Evolutionary conservation across 2,797 vertebrate species (phyloP).

Genomic region (Semotilus atromaculatus): DNA sequence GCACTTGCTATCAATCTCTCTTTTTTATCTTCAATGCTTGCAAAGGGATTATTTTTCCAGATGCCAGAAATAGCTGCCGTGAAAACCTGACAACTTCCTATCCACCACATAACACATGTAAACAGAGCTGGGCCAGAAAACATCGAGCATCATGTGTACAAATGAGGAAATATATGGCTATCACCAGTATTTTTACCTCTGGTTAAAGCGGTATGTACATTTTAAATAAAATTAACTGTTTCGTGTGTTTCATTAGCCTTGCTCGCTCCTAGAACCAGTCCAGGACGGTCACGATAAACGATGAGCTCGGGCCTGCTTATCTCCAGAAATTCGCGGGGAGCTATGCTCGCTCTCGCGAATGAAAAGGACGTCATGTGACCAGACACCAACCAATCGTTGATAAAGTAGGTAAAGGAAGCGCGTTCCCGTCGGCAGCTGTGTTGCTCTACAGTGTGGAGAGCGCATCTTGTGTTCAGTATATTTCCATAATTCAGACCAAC

Average conservation of each 20-base stretch:
- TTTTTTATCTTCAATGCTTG: background rate
- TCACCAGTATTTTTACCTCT: too few relatives aligned
- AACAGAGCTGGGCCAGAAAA: background rate
- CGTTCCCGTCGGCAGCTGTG: conserved; percentile 80
- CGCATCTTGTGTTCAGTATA: conserved; percentile 58
- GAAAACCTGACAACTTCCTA: background rate
- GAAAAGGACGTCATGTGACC: conserved; percentile 75
- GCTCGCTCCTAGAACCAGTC: background rate
- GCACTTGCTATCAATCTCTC: background rate
- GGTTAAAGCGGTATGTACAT: background rate
- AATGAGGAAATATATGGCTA: background rate
- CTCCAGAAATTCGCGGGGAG: conserved; percentile 68
- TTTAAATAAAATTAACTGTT: background rate
- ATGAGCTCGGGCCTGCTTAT: conserved; percentile 67
- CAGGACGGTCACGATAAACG: background rate
- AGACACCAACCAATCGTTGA: conserved; percentile 70
- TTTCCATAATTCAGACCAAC: conserved; percentile 59
- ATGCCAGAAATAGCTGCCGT: background rate
- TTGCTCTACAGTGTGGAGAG: conserved; percentile 68
- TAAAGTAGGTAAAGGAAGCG: conserved; percentile 76
- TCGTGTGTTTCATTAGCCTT: too few relatives aligned
- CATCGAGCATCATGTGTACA: background rate
- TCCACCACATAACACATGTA: background rate
- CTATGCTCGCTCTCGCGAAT: conserved; percentile 69
- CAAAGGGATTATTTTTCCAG: background rate